phyloP scores from a whole-genome alignment of 2,797 vertebrate genomes.

The Hybognathus amarus region DNA sequence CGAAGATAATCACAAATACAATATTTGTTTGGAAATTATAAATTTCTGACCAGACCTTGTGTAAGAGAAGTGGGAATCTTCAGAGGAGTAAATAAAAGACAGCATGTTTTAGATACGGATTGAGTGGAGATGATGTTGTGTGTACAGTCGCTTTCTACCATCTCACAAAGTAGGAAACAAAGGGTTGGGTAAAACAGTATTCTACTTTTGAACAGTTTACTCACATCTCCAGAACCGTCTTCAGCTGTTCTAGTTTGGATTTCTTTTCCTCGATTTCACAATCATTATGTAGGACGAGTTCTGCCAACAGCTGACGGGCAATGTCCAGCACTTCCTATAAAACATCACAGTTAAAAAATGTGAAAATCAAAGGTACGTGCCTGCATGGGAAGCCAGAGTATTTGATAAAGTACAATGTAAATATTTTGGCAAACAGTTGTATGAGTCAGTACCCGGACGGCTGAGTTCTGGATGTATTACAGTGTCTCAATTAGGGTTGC shows the following conservation, averaged over 20 bases:
- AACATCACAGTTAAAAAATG: not conserved
- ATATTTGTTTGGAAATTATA: not conserved
- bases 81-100: not conserved
- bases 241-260: conserved; percentile 94
- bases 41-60: not conserved
- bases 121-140: not conserved
- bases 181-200: not conserved
- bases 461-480: too few species aligned
- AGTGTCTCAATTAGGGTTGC: too few species aligned
- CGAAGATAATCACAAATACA: not conserved
- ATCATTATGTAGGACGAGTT: conserved; percentile 86
- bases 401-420: not conserved
- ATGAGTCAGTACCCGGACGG: too few species aligned
- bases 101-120: conserved; percentile 1
- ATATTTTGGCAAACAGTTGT: not conserved
- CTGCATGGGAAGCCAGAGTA: not conserved
- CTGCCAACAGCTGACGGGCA: conserved; percentile 88
- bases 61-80: not conserved
- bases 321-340: conserved; percentile 95
- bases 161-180: not conserved
- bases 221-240: conserved; percentile 98
- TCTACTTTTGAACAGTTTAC: conserved; percentile 57
- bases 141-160: not conserved
- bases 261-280: conserved; percentile 95
- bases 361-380: too few species aligned